Base-by-base conservation (phyloP, 1,140 invertebrate genomes). In the Trissolcus basalis region DNA sequence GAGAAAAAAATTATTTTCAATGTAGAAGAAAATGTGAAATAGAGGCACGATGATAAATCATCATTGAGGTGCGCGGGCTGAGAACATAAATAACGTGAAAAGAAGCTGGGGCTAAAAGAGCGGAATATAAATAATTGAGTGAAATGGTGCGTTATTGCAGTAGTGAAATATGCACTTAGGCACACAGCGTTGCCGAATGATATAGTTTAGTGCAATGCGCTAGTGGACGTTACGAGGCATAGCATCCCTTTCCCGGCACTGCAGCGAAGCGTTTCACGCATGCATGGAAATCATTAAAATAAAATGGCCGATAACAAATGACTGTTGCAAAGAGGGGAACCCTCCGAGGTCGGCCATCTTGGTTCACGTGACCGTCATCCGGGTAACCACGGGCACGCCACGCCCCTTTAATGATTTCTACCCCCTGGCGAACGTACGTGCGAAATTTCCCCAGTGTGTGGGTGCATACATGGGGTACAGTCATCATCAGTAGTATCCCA, bases 331-430 rank as follows among this genome's bases (percentile, higher is more conserved):
- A 86, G 81, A 84, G 82, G 82, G 83, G 83, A 80, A 83, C 80
- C 76, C 78, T 77, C 53, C 55, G 59, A 56, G 67, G 74, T 71
- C 86, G 82, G 87, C 87, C 87, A 89, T 88, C 77, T 87, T 89
- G 87, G 83, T 85, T 87, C 87, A 88, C 87, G 87, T 89, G 87
- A 89, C 86, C 87, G 86, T 89, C 87, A 89, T 89, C 87, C 87
- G 86, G 86, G 86, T 83, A 89, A 87, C 86, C 86, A 86, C 84
- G 81, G 80, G 80, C 79, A 86, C 82, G 86, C 85, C 87, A 88
- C 87, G 87, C 87, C 87, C 87, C 75, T 89, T 89, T 89, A 89
- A 88, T 89, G 87, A 88, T 88, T 89, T 88, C 87, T 87, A 88
- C 87, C 87, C 87, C 85, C 82, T 85, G 84, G 83, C 80, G 82